Percentiles rank a stretch among this genome's conserved stretches.
Conservation (phyloP, 2,113 vertebrate species). For the Menura novaehollandiae region DNA sequence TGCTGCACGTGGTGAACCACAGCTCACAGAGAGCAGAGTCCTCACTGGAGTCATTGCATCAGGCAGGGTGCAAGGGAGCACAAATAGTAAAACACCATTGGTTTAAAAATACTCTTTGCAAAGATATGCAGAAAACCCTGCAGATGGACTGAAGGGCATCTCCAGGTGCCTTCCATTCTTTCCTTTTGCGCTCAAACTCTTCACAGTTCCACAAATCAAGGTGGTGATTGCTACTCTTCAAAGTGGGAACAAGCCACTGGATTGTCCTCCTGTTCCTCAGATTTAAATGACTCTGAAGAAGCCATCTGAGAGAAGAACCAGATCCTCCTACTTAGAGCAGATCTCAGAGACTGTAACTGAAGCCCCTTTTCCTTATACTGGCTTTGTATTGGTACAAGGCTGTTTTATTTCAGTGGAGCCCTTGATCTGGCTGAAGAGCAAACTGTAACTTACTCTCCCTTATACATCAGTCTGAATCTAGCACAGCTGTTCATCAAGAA, state of each 20-base stretch:
- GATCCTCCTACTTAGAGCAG: not conserved
- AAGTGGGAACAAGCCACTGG: not conserved
- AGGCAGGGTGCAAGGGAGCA: not conserved
- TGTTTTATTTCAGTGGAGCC: not conserved
- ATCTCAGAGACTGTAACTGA: not conserved
- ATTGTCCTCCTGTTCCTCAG: not conserved
- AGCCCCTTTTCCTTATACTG: not conserved
- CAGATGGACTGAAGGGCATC: not conserved
- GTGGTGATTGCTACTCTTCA: not conserved
- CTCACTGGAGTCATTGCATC: not conserved
- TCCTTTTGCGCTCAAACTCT: not conserved
- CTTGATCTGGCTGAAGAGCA: not conserved
- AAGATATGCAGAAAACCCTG: not conserved
- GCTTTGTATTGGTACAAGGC: not conserved
- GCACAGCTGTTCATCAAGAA: not conserved
- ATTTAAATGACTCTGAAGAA: not conserved
- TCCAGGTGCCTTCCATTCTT: not conserved
- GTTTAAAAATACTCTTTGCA: not conserved
- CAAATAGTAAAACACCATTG: not conserved
- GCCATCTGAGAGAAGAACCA: not conserved
- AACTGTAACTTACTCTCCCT: not conserved
- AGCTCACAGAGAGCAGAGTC: not conserved
- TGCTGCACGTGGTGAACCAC: not conserved
- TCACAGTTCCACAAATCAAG: not conserved
- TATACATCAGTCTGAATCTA: not conserved